Evolutionary conservation across 2,888 invertebrate species (phyloP), one percentile per base, ranked within the genome.

Genomic region (Ormyrus labotus): DNA sequence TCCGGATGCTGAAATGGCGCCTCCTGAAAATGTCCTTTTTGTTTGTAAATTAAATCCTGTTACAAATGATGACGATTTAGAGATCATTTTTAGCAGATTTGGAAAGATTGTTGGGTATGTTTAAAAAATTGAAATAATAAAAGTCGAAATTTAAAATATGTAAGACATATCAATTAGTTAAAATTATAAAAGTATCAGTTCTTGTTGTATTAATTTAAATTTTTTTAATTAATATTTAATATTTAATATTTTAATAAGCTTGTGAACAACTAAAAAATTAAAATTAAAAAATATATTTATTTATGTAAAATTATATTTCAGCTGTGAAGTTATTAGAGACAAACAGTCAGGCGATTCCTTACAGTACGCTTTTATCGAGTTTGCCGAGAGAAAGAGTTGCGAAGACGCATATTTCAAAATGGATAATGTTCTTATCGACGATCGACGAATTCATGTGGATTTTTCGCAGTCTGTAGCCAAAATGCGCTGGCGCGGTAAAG

Each of bases 381-480:
- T 99, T 92, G 96, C 96, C 82, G 95, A 98, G 73, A 94, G 95
- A 83, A 96, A 96, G 87, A 93, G 97, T 0, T 99, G 99, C 91
- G 99, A 99, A 92, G 96, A 96, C 86, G 99, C 99, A 0, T 99
- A 97, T 91, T 98, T 99, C 88, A 99, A 99, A 92, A 99, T 99
- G 99, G 99, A 99, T 90, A 99, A 99, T 92, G 99, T 99, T 0
- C 92, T 99, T 6, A 99, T 99, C 86, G 99, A 99, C 91, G 99
- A 99, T 89, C 93, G 99, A 48, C 93, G 99, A 83, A 99, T 99
- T 87, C 99, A 99, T 92, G 99, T 99, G 0, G 99, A 99, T 91
- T 99, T 99, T 92, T 99, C 98, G 83, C 99, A 99, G 90, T 99
- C 99, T 69, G 99, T 99, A 0, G 95, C 99, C 2, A 99, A 98